Conservation (phyloP, 2,113 vertebrate species). For the Lophochroa leadbeateri region DNA sequence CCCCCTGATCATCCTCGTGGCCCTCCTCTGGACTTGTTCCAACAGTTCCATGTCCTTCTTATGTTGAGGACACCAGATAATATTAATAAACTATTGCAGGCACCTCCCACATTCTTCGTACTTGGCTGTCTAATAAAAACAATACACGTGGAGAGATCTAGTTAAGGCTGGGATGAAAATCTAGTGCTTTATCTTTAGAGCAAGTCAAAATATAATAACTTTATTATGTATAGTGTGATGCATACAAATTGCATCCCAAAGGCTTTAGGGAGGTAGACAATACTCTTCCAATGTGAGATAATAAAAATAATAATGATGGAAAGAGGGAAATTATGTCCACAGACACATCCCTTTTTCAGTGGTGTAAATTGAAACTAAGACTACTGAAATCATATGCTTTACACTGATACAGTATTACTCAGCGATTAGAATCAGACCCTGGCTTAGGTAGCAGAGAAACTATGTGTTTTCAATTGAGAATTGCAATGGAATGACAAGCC, state of each 20-base stretch:
- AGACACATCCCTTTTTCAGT: background rate
- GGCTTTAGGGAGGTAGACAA: background rate
- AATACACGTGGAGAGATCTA: background rate
- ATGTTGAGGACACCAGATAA: background rate
- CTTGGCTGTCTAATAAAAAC: conserved; percentile 38
- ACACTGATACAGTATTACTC: background rate
- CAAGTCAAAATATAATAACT: conserved; percentile 24
- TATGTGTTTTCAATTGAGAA: background rate
- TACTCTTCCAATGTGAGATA: background rate
- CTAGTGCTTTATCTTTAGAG: conserved; percentile 17
- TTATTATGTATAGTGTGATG: background rate
- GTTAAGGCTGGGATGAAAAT: conserved; percentile 15
- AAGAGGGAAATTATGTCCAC: background rate
- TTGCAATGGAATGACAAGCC: background rate
- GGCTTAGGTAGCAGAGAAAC: background rate
- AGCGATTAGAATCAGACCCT: background rate
- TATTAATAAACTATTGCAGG: conserved; percentile 13
- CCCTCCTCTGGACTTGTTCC: no score
- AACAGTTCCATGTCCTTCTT: no score
- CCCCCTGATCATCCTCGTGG: no score
- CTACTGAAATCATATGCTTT: background rate
- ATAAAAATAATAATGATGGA: background rate
- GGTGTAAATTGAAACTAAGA: background rate
- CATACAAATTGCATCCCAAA: background rate
- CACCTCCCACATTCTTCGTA: background rate